phyloP scores from a whole-genome alignment of 2,113 vertebrate genomes.

The Eublepharis macularius region DNA sequence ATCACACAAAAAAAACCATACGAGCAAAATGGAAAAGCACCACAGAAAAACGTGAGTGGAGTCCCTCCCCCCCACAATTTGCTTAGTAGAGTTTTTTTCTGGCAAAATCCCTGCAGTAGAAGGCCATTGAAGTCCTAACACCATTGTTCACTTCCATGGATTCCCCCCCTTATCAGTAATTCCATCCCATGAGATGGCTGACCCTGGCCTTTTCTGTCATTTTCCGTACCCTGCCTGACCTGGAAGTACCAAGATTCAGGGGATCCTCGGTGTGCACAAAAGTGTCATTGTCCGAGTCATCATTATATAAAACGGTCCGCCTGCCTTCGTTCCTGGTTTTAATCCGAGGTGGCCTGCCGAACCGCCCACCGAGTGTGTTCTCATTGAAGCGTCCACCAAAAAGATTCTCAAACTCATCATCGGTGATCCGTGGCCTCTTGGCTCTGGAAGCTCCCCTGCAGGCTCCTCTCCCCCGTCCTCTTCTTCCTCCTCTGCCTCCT shows the following conservation, averaged over 20 bases:
- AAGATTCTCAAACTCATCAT: constrained; percentile 77
- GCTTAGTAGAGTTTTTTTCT: constrained; percentile 77
- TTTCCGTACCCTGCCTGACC: constrained; percentile 94
- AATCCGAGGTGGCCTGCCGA: constrained; percentile 81
- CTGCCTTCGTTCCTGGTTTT: constrained; percentile 96
- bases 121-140: constrained; percentile 74
- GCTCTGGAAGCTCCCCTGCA: constrained; percentile 72
- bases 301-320: constrained; percentile 92
- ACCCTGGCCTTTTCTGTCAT: constrained; percentile 99
- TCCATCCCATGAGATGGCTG: constrained; percentile 99
- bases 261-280: constrained; percentile 88
- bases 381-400: constrained; percentile 76
- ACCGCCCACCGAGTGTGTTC: constrained; percentile 59
- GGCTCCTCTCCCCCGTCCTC: constrained; percentile 74
- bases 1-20: constrained; percentile 71
- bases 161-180: constrained; percentile 82
- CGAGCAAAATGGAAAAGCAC: constrained; percentile 88
- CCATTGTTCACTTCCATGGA: constrained; percentile 63
- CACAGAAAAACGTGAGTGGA: constrained; percentile 81
- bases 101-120: constrained; percentile 95
- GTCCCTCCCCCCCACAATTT: constrained; percentile 77
- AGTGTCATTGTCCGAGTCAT: constrained; percentile 93
- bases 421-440: constrained; percentile 72
- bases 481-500: constrained; percentile 62
- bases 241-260: constrained; percentile 94